Conservation (phyloP, 2,113 vertebrate genomes). For the Ceyx melanurus region DNA sequence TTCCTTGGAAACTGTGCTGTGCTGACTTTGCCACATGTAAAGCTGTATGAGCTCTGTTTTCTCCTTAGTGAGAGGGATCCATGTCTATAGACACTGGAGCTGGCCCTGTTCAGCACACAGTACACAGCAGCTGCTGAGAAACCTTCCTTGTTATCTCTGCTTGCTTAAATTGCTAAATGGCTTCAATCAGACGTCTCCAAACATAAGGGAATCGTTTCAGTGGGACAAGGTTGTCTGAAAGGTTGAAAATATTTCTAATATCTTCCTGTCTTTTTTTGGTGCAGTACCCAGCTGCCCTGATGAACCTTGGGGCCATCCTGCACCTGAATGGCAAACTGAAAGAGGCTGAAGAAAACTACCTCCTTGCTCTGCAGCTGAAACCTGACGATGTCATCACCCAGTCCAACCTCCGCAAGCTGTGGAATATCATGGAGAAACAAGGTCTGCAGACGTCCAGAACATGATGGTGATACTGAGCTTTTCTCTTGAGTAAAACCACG, state of each 20-base stretch:
- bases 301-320: slow-evolving; percentile 99
- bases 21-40: neutral
- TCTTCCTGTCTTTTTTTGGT: slow-evolving; percentile 13
- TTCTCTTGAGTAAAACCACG: neutral
- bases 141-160: slow-evolving; percentile 55
- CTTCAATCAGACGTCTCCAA: slow-evolving; percentile 34
- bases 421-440: slow-evolving; percentile 99
- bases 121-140: slow-evolving; percentile 35
- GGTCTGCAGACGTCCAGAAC: slow-evolving; percentile 90
- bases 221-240: slow-evolving; percentile 24
- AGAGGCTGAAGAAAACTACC: slow-evolving; percentile 95
- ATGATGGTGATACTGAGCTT: slow-evolving; percentile 67
- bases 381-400: slow-evolving; percentile 96
- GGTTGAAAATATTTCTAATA: slow-evolving; percentile 23
- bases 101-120: slow-evolving; percentile 38
- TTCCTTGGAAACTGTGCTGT: slow-evolving; percentile 1
- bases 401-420: slow-evolving; percentile 96
- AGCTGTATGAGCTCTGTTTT: slow-evolving; percentile 34
- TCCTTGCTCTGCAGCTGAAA: slow-evolving; percentile 92
- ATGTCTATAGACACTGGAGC: neutral
- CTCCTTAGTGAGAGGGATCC: slow-evolving; percentile 44
- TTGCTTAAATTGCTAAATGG: slow-evolving; percentile 64
- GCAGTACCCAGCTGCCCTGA: slow-evolving; percentile 95
- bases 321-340: slow-evolving; percentile 95
- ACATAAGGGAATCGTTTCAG: slow-evolving; percentile 34